Evolutionary conservation across 2,888 invertebrate genomes (phyloP).

Genomic region (Gymnocheta viridis): DNA sequence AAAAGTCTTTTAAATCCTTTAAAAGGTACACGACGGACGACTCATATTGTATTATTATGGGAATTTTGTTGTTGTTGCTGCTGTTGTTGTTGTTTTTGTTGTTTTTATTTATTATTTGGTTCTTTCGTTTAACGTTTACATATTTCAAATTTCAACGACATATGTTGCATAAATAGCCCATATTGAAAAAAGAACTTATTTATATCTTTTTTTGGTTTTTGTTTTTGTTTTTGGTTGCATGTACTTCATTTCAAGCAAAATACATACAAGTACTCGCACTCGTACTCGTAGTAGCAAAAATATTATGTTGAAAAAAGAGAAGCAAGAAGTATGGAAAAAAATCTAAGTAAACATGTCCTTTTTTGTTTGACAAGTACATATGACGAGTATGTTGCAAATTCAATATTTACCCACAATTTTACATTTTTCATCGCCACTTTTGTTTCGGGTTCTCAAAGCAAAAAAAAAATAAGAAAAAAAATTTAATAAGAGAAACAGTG

Average conservation of each 20-base stretch:
- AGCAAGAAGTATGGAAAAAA: slow-evolving; percentile 40
- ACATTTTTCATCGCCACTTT: slow-evolving; percentile 72
- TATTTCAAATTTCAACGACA: slow-evolving; percentile 68
- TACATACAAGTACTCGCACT: too few relatives aligned
- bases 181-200: slow-evolving; percentile 58
- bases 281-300: slow-evolving; percentile 47
- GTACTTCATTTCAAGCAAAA: not conserved
- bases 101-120: not conserved
- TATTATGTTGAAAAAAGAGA: slow-evolving; percentile 29
- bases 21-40: slow-evolving; percentile 48
- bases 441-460: slow-evolving; percentile 60
- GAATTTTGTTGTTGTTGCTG: slow-evolving; percentile 1
- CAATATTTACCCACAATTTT: slow-evolving; percentile 81
- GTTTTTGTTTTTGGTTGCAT: slow-evolving; percentile 1
- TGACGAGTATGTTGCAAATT: slow-evolving; percentile 81
- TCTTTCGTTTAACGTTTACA: slow-evolving; percentile 54
- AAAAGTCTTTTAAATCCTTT: slow-evolving; percentile 50
- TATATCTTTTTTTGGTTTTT: not conserved
- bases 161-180: slow-evolving; percentile 67
- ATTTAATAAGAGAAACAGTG: slow-evolving; percentile 57
- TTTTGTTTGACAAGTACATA: slow-evolving; percentile 74
- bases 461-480: slow-evolving; percentile 2
- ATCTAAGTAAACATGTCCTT: slow-evolving; percentile 79
- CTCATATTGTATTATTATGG: slow-evolving; percentile 53
- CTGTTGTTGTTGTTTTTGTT: too few relatives aligned